Percentiles rank a stretch among this genome's conserved stretches.
phyloP scores from a whole-genome alignment of 2,797 vertebrate genomes.

The Harpagifer antarcticus region DNA sequence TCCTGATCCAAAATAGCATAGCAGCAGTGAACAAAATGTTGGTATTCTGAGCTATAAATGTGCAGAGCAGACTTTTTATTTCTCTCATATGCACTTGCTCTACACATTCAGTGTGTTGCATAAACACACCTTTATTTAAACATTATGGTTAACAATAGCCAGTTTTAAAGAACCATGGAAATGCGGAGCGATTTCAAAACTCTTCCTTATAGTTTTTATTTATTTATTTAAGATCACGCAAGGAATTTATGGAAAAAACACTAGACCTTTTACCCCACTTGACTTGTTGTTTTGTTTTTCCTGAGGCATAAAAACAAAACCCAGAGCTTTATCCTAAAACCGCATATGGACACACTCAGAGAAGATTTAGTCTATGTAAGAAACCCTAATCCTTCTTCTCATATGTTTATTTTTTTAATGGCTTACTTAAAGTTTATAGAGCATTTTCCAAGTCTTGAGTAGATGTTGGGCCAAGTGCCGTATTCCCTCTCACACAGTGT shows the following conservation, averaged over 20 bases:
- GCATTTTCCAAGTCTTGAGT: conserved; percentile 51
- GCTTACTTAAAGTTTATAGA: conserved; percentile 57
- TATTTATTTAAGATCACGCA: conserved; percentile 36
- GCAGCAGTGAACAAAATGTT: conserved; percentile 35
- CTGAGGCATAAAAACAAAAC: conserved; percentile 54
- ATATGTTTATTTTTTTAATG: conserved; percentile 70
- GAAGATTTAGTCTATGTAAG: conserved; percentile 38
- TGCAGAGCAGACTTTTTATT: conserved; percentile 19
- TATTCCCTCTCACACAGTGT: conserved; percentile 48
- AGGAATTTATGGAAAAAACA: conserved; percentile 57
- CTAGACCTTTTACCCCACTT: conserved; percentile 53
- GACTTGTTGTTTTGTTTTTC: conserved; percentile 63
- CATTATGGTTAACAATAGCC: neutral
- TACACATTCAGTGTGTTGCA: conserved; percentile 15
- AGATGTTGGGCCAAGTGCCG: conserved; percentile 43
- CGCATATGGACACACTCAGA: conserved; percentile 58
- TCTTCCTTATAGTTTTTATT: conserved; percentile 18
- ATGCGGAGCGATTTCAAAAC: conserved; percentile 17
- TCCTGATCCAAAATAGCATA: conserved; percentile 54
- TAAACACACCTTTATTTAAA: conserved; percentile 12
- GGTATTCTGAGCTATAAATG: conserved; percentile 33
- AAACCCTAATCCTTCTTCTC: conserved; percentile 45
- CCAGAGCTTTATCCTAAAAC: conserved; percentile 32
- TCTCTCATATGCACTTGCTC: conserved; percentile 18
- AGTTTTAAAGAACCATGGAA: neutral